phyloP scores from a whole-genome alignment of 1,140 invertebrate genomes.

The Ceratoteleas bidentatus region DNA sequence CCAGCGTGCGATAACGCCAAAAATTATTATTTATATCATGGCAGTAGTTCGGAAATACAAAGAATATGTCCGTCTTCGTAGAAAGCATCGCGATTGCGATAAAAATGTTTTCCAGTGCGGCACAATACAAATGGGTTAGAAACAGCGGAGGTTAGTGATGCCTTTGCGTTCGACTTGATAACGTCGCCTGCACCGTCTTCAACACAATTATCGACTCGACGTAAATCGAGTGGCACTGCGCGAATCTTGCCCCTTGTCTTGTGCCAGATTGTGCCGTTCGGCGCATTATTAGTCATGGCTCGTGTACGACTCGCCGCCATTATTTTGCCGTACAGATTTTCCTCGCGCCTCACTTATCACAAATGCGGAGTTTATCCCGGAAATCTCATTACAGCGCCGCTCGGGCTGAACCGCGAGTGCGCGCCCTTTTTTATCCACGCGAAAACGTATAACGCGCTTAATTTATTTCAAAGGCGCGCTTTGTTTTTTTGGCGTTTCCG shows the following conservation, averaged over 20 bases:
- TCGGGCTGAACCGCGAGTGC: conserved; percentile 38
- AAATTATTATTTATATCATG: too few relatives aligned
- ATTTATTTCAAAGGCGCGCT: conserved; percentile 15
- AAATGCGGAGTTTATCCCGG: conserved; percentile 46
- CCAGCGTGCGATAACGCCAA: too few relatives aligned
- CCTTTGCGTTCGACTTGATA: conserved; percentile 54
- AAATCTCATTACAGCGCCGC: conserved; percentile 45
- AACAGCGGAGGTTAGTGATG: conserved; percentile 22
- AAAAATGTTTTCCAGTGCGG: conserved; percentile 2
- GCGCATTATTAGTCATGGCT: conserved; percentile 56
- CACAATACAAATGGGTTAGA: conserved; percentile 27
- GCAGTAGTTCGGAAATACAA: too few relatives aligned
- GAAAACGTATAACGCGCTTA: conserved; percentile 13
- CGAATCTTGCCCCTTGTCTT: conserved; percentile 49
- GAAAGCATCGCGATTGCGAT: too few relatives aligned
- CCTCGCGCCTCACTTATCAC: conserved; percentile 43
- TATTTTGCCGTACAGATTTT: conserved; percentile 55
- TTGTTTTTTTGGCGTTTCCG: conserved; percentile 4
- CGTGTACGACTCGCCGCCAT: conserved; percentile 51
- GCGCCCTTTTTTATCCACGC: conserved; percentile 25
- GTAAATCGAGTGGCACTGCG: conserved; percentile 52
- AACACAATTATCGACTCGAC: conserved; percentile 56
- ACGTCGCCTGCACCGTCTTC: conserved; percentile 44
- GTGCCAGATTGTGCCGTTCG: conserved; percentile 52
- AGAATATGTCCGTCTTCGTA: too few relatives aligned